Base-by-base conservation (phyloP, 1,140 invertebrate species). In the Bombyx mandarina region DNA sequence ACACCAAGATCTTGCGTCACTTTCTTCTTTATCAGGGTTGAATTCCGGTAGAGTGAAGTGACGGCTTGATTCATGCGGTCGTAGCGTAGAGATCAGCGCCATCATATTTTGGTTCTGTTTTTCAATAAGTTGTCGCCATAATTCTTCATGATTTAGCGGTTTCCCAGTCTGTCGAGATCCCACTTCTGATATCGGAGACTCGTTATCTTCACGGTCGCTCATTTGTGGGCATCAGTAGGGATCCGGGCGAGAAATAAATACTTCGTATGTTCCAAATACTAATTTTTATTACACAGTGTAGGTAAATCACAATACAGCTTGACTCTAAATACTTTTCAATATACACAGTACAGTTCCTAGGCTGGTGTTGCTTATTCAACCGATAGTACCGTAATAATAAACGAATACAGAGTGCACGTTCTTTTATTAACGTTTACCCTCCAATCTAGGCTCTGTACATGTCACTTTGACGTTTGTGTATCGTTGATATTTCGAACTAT, bases 41-140 rank as follows among this genome's bases (percentile, higher is more conserved):
- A 62, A 66, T 18, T 69, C 61, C 2, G 67, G 63, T 3, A 65
- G 43, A 18, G 3, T 8, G 8, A 67, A 26, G 3, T 44, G 10
- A 1, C 49, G 50, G 6, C 6, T 10, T 1, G n/a, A 9, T n/a
- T n/a, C 0, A 42, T 50, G 51, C 35, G 45, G 6, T 46, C 64
- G 58, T 6, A 70, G 10, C 3, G 67, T 54, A 46, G 64, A 10
- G 8, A 70, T 67, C 8, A 70, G 26, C n/a, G 54, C 56, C 1
- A 12, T 9, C 59, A 70, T 63, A 10, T 65, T 44, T 26, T 55
- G 18, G 47, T 70, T 67, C 58, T 70, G 62, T 42, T 57, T 35
- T 51, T 67, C 61, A 1, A 70, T 56, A 2, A 70, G n/a, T 51
- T 51, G 18, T 8, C 54, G 60, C 61, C 61, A 66, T 43, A 56